Conservation (phyloP, 2,113 vertebrate species). For the Dipodomys merriami region DNA sequence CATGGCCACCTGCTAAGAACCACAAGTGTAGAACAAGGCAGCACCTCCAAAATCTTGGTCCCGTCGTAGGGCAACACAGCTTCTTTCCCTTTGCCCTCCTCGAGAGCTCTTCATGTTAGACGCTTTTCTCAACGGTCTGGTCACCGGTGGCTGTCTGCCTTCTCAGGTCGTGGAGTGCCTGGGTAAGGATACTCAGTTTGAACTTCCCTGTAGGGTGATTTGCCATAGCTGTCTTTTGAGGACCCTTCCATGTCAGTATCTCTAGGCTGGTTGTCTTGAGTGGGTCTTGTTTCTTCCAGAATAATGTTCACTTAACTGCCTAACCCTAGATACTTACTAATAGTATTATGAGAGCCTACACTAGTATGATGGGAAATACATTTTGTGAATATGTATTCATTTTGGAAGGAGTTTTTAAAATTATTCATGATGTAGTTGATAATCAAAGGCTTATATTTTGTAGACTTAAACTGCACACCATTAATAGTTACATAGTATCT, state of each 20-base stretch:
- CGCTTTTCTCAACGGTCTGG: neutral
- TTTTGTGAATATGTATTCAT: slow-evolving; percentile 22
- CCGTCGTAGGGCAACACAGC: neutral
- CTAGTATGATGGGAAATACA: neutral
- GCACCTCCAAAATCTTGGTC: neutral
- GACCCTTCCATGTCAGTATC: neutral
- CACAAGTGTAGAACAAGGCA: neutral
- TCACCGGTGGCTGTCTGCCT: neutral
- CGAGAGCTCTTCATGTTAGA: neutral
- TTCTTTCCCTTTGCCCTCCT: neutral
- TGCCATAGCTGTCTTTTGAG: neutral
- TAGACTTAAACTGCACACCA: neutral
- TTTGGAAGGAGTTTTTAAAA: slow-evolving; percentile 25
- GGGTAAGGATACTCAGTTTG: neutral
- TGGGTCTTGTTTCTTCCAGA: slow-evolving; percentile 17
- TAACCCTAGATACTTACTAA: neutral
- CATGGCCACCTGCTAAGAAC: neutral
- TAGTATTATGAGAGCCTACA: neutral
- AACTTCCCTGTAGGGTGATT: neutral
- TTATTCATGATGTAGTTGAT: neutral
- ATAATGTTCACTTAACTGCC: neutral
- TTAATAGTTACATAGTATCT: neutral
- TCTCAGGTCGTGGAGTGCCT: neutral
- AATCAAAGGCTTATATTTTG: neutral
- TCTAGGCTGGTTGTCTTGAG: neutral